These are phyloP conservation scores for Erythrocercus mccallii DNA, from an alignment of 2,113 vertebrate species.

Conservation along the genomic window DNA sequence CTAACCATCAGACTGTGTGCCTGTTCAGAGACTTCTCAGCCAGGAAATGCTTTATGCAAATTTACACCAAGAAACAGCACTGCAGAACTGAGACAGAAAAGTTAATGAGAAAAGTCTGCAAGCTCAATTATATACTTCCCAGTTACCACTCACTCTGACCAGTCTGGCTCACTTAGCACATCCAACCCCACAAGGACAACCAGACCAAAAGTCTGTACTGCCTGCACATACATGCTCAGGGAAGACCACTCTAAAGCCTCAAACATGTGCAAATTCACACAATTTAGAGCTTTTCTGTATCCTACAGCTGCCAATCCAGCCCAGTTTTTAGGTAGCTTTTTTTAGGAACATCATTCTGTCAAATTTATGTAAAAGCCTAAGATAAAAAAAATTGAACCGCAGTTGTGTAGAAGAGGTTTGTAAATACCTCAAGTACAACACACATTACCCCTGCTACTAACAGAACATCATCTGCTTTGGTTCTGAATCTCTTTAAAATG, in stretches of 20 bases:
- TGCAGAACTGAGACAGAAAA: background rate
- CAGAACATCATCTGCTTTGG: background rate
- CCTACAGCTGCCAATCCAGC: background rate
- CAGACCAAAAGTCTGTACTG: background rate
- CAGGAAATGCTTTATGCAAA: conserved; percentile 23
- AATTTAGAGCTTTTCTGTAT: background rate
- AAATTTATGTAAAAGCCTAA: background rate
- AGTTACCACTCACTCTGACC: background rate
- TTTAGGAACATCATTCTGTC: background rate
- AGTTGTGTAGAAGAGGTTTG: background rate
- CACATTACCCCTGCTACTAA: background rate
- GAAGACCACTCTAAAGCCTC: background rate
- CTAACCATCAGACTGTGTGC: background rate
- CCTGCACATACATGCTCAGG: background rate
- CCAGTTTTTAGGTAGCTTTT: background rate
- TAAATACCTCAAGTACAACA: background rate
- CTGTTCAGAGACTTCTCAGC: background rate
- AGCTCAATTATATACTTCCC: background rate
- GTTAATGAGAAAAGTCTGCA: background rate
- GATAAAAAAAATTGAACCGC: background rate
- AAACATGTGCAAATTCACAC: background rate
- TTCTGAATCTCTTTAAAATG: background rate
- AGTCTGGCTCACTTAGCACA: background rate
- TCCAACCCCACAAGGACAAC: background rate
- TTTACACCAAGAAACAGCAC: background rate